Evolutionary conservation across 2,113 vertebrate species (phyloP), one percentile per base, ranked within the genome.

Genomic region (Harpagus bidentatus): DNA sequence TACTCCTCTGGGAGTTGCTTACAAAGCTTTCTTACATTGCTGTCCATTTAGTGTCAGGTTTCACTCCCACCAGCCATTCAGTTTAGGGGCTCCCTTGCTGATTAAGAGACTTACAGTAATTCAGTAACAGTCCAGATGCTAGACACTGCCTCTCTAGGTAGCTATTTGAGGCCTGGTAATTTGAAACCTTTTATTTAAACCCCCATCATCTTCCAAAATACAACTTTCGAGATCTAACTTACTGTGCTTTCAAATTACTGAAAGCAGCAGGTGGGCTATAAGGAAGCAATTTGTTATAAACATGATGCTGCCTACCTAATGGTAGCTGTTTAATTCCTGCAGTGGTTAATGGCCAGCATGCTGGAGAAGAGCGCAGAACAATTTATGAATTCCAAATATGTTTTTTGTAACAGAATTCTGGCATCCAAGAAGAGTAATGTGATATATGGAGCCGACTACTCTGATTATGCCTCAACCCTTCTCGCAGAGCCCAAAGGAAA

Each of bases 171-270:
- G 63, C 69, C 80, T 87, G 43, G 90, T 82, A 95, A 97, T 91
- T 86, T 80, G 70, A 97, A 97, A 88, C 50, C 85, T 96, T 96
- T 91, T 84, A 90, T 95, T 98, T 96, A 95, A 96, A 88, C 66
- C 40, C 56, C 76, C 72, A 20, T 88, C 90, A 95, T 95, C 86
- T 82, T 96, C 76, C 84, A 91, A 96, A 97, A 92, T 42, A 92
- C 62, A 88, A 69, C 69, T 81, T 91, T 94, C 5, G 8, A 83
- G 65, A 56, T 65, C n/a, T 66, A 88, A 85, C 79, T 96, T 63
- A 71, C 56, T 62, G 40, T 81, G 70, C 85, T 95, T 95, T 92
- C 34, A 20, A 83, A 94, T 90, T 81, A 86, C 82, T 59, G 82
- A 93, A 71, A 95, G 95, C 95, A 96, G 95, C 95, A 97, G 96